A percentile compares a stretch with the other conserved stretches of the same genome.
Conservation (phyloP, 2,113 vertebrate genomes). For the Cebus imitator region DNA sequence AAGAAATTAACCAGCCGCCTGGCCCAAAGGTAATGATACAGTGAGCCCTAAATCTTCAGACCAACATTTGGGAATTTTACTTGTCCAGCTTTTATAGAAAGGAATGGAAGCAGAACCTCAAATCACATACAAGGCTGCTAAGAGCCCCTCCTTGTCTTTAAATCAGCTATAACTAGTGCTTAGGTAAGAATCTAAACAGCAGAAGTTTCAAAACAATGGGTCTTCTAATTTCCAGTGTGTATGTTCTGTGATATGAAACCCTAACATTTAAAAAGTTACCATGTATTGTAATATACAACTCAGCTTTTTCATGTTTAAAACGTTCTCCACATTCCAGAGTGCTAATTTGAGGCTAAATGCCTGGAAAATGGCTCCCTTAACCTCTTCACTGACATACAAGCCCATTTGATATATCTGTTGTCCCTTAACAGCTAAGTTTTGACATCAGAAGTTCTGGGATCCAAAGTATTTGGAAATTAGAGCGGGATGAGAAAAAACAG, state of each 20-base stretch:
- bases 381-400: slow-evolving; percentile 44
- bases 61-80: slow-evolving; percentile 28
- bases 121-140: slow-evolving; percentile 19
- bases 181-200: slow-evolving; percentile 50
- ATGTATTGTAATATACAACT: slow-evolving; percentile 61
- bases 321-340: slow-evolving; percentile 71
- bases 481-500: not conserved
- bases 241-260: slow-evolving; percentile 70
- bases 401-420: not conserved
- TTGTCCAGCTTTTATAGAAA: slow-evolving; percentile 13
- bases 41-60: slow-evolving; percentile 10
- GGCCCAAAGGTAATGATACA: slow-evolving; percentile 36
- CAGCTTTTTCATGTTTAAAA: slow-evolving; percentile 65
- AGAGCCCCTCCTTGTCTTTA: slow-evolving; percentile 29
- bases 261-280: slow-evolving; percentile 74
- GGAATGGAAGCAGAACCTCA: slow-evolving; percentile 21
- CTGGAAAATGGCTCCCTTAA: slow-evolving; percentile 62
- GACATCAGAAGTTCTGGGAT: not conserved
- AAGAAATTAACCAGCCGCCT: not conserved
- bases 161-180: slow-evolving; percentile 53
- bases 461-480: slow-evolving; percentile 1
- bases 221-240: slow-evolving; percentile 65
- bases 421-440: not conserved
- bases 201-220: slow-evolving; percentile 67
- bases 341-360: slow-evolving; percentile 68